Conservation (phyloP, 2,113 vertebrate species). For the Gracilinanus agilis region DNA sequence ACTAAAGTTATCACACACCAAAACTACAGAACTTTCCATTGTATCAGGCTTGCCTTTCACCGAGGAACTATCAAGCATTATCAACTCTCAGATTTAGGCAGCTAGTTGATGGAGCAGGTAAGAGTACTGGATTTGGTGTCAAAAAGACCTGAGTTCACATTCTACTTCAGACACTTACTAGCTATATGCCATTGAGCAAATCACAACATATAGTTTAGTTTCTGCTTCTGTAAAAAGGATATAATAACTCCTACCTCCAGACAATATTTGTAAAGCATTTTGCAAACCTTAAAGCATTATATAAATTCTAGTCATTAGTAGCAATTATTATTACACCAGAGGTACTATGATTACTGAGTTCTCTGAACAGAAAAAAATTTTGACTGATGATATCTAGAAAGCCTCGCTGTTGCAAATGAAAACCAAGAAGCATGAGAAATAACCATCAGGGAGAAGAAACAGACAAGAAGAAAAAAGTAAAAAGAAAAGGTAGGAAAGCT, state of each 20-base stretch:
- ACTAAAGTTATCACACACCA: too few species aligned
- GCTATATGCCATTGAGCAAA: not conserved
- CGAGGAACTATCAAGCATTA: not conserved
- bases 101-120: not conserved
- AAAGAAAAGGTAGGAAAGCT: not conserved
- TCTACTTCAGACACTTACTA: not conserved
- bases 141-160: not conserved
- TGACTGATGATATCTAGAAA: not conserved
- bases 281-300: not conserved
- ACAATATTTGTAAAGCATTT: not conserved
- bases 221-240: not conserved
- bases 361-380: not conserved
- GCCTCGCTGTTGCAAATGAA: not conserved
- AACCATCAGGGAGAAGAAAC: not conserved
- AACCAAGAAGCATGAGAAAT: not conserved
- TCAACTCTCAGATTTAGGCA: not conserved
- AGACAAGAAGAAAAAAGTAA: not conserved
- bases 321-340: not conserved
- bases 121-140: not conserved
- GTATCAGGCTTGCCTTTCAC: not conserved
- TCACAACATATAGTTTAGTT: not conserved
- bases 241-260: not conserved
- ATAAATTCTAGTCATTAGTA: not conserved
- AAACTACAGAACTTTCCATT: not conserved
- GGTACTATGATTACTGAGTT: not conserved